phyloP scores from a whole-genome alignment of 1,140 invertebrate species.

The Sminthurinus signatus region DNA sequence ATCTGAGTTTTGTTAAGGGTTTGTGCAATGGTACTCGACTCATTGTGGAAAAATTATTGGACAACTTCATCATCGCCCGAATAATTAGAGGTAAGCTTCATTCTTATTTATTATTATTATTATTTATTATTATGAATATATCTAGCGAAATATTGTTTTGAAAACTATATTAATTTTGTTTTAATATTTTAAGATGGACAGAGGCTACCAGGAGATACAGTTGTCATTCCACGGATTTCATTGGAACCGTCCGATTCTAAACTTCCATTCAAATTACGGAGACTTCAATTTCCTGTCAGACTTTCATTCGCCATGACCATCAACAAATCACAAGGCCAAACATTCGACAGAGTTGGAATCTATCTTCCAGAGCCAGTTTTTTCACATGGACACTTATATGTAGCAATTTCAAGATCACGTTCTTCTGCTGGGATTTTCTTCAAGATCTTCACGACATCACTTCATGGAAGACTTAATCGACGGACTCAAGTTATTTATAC shows the following conservation, averaged over 20 bases:
- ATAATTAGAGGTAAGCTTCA: constrained; percentile 16
- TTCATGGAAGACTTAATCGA: too few species aligned
- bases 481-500: too few species aligned
- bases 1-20: constrained; percentile 41
- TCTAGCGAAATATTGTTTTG: too few species aligned
- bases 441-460: too few species aligned
- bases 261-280: constrained; percentile 47
- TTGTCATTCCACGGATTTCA: constrained; percentile 46
- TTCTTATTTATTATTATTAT: too few species aligned
- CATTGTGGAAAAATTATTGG: constrained; percentile 14
- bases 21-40: constrained; percentile 47
- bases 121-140: too few species aligned
- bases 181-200: too few species aligned
- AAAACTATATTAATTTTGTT: too few species aligned
- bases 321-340: constrained; percentile 52
- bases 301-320: constrained; percentile 52
- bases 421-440: too few species aligned
- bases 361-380: constrained; percentile 17
- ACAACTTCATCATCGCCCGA: constrained; percentile 10
- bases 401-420: constrained; percentile 17
- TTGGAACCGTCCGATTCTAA: constrained; percentile 44
- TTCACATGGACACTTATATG: constrained; percentile 22
- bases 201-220: constrained; percentile 49
- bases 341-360: constrained; percentile 23
- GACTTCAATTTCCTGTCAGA: constrained; percentile 48